Percentiles rank a stretch among this genome's conserved stretches.
Evolutionary conservation across 2,113 vertebrate genomes (phyloP).

Genomic region (Xiphophorus hellerii): DNA sequence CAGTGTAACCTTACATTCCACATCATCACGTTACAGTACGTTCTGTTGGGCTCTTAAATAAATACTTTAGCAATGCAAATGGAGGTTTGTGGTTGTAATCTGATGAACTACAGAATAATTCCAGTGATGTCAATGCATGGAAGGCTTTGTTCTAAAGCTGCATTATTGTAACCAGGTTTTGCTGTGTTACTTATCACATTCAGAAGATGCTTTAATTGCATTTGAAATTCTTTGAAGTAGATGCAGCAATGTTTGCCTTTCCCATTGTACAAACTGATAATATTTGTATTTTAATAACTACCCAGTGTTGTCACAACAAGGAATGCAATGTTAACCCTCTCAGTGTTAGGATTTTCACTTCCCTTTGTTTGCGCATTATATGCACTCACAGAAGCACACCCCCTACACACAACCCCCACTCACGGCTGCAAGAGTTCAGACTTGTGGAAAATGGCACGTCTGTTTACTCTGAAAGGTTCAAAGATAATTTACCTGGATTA

Average conservation of each 20-base stretch:
- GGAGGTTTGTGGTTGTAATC: too few species aligned
- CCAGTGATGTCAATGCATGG: too few species aligned
- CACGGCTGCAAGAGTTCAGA: slow-evolving; percentile 43
- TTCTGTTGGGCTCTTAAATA: too few species aligned
- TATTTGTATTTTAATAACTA: slow-evolving; percentile 4
- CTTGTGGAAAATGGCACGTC: slow-evolving; percentile 68
- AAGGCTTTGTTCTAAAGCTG: too few species aligned
- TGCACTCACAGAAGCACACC: slow-evolving; percentile 1
- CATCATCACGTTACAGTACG: too few species aligned
- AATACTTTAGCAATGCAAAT: too few species aligned
- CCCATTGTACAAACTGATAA: neutral
- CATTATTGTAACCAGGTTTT: too few species aligned
- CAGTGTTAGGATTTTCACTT: slow-evolving; percentile 24
- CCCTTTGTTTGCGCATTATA: slow-evolving; percentile 16
- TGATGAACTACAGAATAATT: too few species aligned
- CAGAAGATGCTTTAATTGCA: too few species aligned
- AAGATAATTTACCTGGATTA: slow-evolving; percentile 83
- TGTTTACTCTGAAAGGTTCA: slow-evolving; percentile 80
- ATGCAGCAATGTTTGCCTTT: slow-evolving; percentile 21
- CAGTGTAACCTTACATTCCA: too few species aligned
- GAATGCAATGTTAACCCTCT: slow-evolving; percentile 9
- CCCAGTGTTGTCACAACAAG: slow-evolving; percentile 30
- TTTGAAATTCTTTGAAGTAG: slow-evolving; percentile 14
- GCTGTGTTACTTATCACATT: too few species aligned
- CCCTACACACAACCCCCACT: slow-evolving; percentile 10